Evolutionary conservation across 2,113 vertebrate species (phyloP), one percentile per base, ranked within the genome.

Genomic region (Phrynosoma platyrhinos): DNA sequence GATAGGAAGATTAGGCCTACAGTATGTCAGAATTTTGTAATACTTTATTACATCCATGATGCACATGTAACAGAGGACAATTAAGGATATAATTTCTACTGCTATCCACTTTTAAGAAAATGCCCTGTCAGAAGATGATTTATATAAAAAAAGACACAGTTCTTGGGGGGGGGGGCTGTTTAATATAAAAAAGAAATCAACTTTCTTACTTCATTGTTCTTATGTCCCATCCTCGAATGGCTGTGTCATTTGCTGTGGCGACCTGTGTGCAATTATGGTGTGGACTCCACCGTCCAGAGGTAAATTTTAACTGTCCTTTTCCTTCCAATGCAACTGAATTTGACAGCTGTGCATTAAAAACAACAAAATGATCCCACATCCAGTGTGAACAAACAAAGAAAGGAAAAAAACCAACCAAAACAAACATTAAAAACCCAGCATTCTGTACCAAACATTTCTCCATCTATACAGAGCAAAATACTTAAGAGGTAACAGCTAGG

Each of bases 231-330:
- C 98, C 99, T 7, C 99, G 97, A 86, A 99, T 97, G 72, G 97
- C 92, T 0, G 98, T 98, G 92, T 99, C 99, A 1, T 98, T 99
- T 1, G 99, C 99, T 0, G 99, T 99, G 93, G 98, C 98, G 87
- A 99, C 97, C 95, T 99, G 99, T 32, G 98, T 98, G 91, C 98
- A 98, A 93, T 98, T 99, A 96, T 99, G 99, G 91, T 99, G 99
- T 0, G 99, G 99, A 94, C 98, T 99, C 99, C 99, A 99, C 81
- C 98, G 98, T 75, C 99, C 99, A 0, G 98, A 97, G 25, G 98
- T 99, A 95, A 99, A 99, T 96, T 97, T 98, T 93, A 99, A 96
- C 94, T 99, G 99, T 53, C 99, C 99, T 96, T 99, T 99, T 53
- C 99, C 99, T 96, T 99, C 99, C 88, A 99, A 96, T 20, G 98